Percentiles rank a stretch among this genome's conserved stretches.
Evolutionary conservation across 2,113 vertebrate species (phyloP).

Genomic region (Cranoglanis bouderius): DNA sequence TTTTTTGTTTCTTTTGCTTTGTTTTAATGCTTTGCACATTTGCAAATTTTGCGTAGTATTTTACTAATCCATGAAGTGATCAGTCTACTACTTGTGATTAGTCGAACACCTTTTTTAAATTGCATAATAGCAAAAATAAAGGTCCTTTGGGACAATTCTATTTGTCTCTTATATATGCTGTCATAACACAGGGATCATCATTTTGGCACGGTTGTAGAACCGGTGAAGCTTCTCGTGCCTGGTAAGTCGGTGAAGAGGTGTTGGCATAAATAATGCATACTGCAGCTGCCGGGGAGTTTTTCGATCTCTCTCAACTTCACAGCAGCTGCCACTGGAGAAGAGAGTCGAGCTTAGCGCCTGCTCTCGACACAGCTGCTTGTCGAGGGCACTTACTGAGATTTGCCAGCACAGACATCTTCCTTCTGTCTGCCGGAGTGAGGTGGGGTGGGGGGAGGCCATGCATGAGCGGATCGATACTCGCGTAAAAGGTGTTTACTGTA

Average conservation of each 20-base stretch:
- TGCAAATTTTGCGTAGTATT: not conserved
- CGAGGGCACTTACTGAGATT: slow-evolving; percentile 38
- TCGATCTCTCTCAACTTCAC: slow-evolving; percentile 50
- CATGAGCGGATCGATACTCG: slow-evolving; percentile 3
- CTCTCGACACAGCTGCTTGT: slow-evolving; percentile 45
- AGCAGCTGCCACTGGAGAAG: slow-evolving; percentile 29
- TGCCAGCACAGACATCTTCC: slow-evolving; percentile 33
- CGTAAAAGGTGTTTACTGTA: slow-evolving; percentile 39
- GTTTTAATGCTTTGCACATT: not conserved
- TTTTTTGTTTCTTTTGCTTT: too few species aligned
- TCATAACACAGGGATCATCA: slow-evolving; percentile 1
- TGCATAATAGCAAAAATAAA: not conserved
- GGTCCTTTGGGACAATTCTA: not conserved
- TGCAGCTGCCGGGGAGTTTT: slow-evolving; percentile 43
- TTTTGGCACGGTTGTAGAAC: not conserved
- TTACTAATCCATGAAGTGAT: not conserved
- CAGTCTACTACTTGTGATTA: not conserved
- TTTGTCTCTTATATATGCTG: slow-evolving; percentile 18
- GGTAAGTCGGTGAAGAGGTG: slow-evolving; percentile 19
- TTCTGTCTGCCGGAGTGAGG: slow-evolving; percentile 34
- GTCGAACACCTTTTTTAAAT: not conserved
- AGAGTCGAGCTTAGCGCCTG: slow-evolving; percentile 14
- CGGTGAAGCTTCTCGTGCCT: not conserved
- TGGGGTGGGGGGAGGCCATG: not conserved
- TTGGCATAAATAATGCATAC: slow-evolving; percentile 47